Conservation (phyloP, 2,797 vertebrate species). For the Pelodytes ibericus region DNA sequence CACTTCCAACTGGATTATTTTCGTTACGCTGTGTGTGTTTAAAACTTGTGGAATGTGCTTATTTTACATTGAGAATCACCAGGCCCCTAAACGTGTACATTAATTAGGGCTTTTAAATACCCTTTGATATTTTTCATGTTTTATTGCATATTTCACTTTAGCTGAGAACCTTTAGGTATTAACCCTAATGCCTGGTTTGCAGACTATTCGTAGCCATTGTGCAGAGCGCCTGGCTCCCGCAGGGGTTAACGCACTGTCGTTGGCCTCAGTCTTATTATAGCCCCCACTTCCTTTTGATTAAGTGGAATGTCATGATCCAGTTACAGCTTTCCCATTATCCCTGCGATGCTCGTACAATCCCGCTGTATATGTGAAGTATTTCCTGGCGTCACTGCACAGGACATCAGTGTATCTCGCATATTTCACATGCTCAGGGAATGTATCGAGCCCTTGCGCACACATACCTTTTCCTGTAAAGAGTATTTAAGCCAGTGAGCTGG, state of each 20-base stretch:
- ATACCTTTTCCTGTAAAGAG: not conserved
- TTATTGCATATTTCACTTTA: no score
- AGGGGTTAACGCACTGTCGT: slow-evolving; percentile 14
- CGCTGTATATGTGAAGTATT: slow-evolving; percentile 35
- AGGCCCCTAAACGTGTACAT: no score
- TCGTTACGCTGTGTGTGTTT: no score
- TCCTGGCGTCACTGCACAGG: slow-evolving; percentile 22
- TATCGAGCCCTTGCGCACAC: not conserved
- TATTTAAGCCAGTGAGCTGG: not conserved
- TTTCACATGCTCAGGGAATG: slow-evolving; percentile 8
- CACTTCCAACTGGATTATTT: no score
- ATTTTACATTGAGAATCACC: no score
- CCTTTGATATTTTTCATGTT: no score
- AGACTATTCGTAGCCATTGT: no score
- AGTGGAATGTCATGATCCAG: slow-evolving; percentile 34
- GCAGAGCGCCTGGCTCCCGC: not conserved
- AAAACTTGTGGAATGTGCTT: no score
- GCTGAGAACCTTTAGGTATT: no score
- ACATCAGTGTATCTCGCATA: not conserved
- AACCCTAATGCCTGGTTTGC: no score
- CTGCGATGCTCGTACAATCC: slow-evolving; percentile 1
- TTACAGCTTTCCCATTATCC: slow-evolving; percentile 35
- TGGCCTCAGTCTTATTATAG: not conserved
- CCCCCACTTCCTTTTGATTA: slow-evolving; percentile 31
- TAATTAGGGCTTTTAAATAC: no score